Conservation (phyloP, 2,888 invertebrate genomes). For the Diploptera punctata region DNA sequence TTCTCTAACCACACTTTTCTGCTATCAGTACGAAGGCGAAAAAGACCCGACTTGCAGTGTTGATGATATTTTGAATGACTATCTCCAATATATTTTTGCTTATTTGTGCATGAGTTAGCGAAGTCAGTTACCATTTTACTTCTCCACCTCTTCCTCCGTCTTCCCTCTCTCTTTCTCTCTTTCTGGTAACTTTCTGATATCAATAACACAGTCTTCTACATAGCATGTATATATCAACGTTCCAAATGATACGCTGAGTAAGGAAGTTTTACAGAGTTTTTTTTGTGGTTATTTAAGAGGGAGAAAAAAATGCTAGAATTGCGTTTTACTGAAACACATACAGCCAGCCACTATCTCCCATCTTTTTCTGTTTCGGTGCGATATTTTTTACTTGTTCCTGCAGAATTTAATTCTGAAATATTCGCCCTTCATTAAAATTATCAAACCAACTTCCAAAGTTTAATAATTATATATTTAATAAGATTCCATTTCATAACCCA, state of each 20-base stretch:
- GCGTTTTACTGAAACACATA: slow-evolving; percentile 4
- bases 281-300: background rate
- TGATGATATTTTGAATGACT: slow-evolving; percentile 9
- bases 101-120: slow-evolving; percentile 21
- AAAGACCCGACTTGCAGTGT: slow-evolving; percentile 1
- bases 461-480: too few species aligned
- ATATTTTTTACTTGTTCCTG: too few species aligned
- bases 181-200: slow-evolving; percentile 14
- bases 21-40: slow-evolving; percentile 15
- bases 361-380: background rate
- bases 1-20: slow-evolving; percentile 1
- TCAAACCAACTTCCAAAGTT: too few species aligned
- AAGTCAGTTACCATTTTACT: background rate
- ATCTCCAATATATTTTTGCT: slow-evolving; percentile 17
- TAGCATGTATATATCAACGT: slow-evolving; percentile 9
- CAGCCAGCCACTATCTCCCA: background rate
- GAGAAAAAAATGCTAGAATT: slow-evolving; percentile 13
- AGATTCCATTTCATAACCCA: too few species aligned
- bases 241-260: slow-evolving; percentile 10
- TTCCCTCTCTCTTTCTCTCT: background rate
- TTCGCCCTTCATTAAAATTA: too few species aligned
- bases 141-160: background rate
- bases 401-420: too few species aligned
- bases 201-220: slow-evolving; percentile 17
- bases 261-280: background rate